Evolutionary conservation across 2,888 invertebrate genomes (phyloP), one percentile per base, ranked within the genome.

Genomic region (Aquatica leii): DNA sequence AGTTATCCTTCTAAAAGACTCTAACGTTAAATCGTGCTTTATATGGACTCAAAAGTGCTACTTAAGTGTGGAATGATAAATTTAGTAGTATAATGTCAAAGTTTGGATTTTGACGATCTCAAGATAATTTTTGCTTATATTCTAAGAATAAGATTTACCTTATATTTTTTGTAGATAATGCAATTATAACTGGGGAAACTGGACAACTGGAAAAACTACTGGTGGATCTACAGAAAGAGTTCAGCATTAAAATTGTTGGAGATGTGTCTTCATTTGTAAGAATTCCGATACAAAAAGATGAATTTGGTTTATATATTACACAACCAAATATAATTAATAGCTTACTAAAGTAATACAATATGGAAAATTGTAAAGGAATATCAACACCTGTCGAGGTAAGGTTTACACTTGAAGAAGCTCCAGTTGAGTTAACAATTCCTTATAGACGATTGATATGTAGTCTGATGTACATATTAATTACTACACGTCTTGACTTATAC

Each of bases 141-240:
- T 35, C 11, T 31, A 40, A 48, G 14, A 51, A 18, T 5, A 41
- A 37, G 8, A 56, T 62, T 9, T 56, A 40, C 2, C 51, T 62
- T 3, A 41, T 56, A 51, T 20, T 56, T 41, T 57, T 56, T 50
- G 62, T 52, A 6, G 35, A 52, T 34, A 48, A 35, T 71, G 52
- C 31, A 56, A 9, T 72, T 67, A 66, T 48, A 62, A 40, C 37
- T 67, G 54, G 64, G 43, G 18, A 66, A 56, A 37, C 69, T 57
- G 62, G 56, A 68, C 8, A 48, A 48, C 9, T 34, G 58, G 61
- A 52, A 18, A 65, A 58, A 62, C 8, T 20, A 62, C 48, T 43
- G 14, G 55, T 8, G 1, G 37, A 34, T 41, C 37, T 57, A 21
- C 50, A 51, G 2, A 49, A 9, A 17, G 56, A 56, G 17, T 50